phyloP scores from a whole-genome alignment of 2,797 vertebrate species.

The Anabas testudineus region DNA sequence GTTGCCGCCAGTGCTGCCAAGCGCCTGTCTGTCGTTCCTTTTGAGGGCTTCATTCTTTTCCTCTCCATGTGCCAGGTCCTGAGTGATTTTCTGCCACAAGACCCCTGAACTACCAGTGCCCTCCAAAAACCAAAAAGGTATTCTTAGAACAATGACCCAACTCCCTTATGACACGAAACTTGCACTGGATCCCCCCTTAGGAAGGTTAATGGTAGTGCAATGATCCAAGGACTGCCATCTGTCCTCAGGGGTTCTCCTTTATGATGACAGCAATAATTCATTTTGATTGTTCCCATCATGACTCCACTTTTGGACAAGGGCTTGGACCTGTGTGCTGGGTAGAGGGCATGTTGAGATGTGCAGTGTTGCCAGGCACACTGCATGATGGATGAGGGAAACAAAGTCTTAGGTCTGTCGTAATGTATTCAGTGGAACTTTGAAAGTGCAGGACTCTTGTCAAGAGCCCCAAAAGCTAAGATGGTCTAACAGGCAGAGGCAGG shows the following conservation, averaged over 20 bases:
- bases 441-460: slow-evolving; percentile 16
- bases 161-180: slow-evolving; percentile 58
- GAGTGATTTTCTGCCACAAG: slow-evolving; percentile 43
- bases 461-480: not conserved
- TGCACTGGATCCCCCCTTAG: slow-evolving; percentile 51
- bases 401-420: slow-evolving; percentile 24
- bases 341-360: slow-evolving; percentile 49
- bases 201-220: slow-evolving; percentile 69
- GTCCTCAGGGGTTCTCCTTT: slow-evolving; percentile 63
- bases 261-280: slow-evolving; percentile 72
- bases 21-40: slow-evolving; percentile 28
- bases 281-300: slow-evolving; percentile 62
- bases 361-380: slow-evolving; percentile 31
- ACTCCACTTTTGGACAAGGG: slow-evolving; percentile 58
- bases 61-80: slow-evolving; percentile 35
- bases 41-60: slow-evolving; percentile 47
- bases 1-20: slow-evolving; percentile 51
- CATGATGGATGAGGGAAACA: slow-evolving; percentile 63
- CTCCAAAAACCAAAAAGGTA: slow-evolving; percentile 41
- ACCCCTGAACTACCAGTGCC: slow-evolving; percentile 26
- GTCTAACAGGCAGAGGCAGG: not conserved
- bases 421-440: slow-evolving; percentile 39
- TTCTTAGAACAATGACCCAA: slow-evolving; percentile 64
- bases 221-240: slow-evolving; percentile 60
- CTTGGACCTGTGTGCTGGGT: slow-evolving; percentile 43